Evolutionary conservation across 2,888 invertebrate species (phyloP).

Genomic region (Caprella mutica): DNA sequence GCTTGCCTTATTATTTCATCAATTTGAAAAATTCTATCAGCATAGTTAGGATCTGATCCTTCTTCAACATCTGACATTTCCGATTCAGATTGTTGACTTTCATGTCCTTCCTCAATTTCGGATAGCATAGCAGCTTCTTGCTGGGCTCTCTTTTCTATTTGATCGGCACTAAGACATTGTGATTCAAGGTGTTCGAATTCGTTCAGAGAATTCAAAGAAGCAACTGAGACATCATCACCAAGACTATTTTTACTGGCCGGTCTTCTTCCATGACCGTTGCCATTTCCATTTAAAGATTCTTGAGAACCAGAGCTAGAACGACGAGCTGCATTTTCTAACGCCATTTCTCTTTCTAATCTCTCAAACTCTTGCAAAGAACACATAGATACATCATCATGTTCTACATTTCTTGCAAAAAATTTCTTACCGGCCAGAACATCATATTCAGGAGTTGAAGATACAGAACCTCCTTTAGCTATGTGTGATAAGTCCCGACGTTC

Average conservation of each 20-base stretch:
- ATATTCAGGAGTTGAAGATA: slow-evolving; percentile 83
- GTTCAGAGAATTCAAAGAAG: slow-evolving; percentile 55
- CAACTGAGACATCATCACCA: slow-evolving; percentile 73
- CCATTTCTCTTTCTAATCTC: slow-evolving; percentile 71
- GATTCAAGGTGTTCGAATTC: slow-evolving; percentile 87
- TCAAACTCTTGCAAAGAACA: slow-evolving; percentile 91
- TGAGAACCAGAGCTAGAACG: slow-evolving; percentile 48
- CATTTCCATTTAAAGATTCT: slow-evolving; percentile 62
- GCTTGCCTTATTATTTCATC: slow-evolving; percentile 57
- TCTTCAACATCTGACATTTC: slow-evolving; percentile 44
- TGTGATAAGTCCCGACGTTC: slow-evolving; percentile 27
- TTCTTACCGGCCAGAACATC: slow-evolving; percentile 72
- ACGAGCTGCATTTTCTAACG: slow-evolving; percentile 38
- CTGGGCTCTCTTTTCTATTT: slow-evolving; percentile 67
- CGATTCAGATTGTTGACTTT: slow-evolving; percentile 46
- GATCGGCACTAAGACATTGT: slow-evolving; percentile 70
- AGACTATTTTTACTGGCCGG: slow-evolving; percentile 45
- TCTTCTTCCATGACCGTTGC: too few species aligned
- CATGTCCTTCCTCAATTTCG: slow-evolving; percentile 43
- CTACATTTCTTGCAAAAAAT: slow-evolving; percentile 66
- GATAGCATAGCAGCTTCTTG: slow-evolving; percentile 68
- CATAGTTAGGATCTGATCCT: slow-evolving; percentile 49
- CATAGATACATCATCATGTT: slow-evolving; percentile 83
- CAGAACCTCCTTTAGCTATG: slow-evolving; percentile 45
- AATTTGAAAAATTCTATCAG: slow-evolving; percentile 53